A percentile compares a stretch with the other conserved stretches of the same genome.
These are phyloP conservation scores for Lepidochitona cinerea DNA, from an alignment of 2,888 invertebrate genomes.

Conservation along the genomic window DNA sequence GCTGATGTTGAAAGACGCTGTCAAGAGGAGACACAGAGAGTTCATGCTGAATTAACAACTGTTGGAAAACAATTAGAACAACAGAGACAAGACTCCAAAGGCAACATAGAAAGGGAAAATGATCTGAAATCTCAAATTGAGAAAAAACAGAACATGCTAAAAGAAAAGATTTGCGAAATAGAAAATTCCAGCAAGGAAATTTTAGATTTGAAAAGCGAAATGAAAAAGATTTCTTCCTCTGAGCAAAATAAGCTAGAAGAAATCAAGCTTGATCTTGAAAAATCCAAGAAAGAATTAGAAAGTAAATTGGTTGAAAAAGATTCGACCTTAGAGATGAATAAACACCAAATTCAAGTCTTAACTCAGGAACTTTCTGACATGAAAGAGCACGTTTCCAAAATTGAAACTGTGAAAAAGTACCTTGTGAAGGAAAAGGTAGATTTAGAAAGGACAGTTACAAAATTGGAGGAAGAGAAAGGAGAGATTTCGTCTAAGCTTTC, in stretches of 20 bases:
- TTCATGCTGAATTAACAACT: background rate
- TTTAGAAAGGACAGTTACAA: background rate
- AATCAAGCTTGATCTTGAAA: background rate
- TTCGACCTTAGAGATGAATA: background rate
- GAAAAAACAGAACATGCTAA: background rate
- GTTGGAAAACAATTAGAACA: background rate
- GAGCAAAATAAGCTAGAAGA: constrained; percentile 5
- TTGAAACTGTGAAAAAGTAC: background rate
- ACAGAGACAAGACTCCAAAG: background rate
- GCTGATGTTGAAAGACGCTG: constrained; percentile 5
- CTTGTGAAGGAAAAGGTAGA: background rate
- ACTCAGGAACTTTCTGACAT: background rate
- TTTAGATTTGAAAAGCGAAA: background rate
- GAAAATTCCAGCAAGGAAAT: background rate
- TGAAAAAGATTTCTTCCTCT: background rate
- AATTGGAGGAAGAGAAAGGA: background rate
- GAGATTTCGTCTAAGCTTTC: background rate
- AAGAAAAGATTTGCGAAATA: background rate
- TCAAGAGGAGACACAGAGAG: constrained; percentile 22
- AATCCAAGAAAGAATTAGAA: constrained; percentile 9
- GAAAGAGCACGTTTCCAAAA: background rate
- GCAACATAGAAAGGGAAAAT: background rate
- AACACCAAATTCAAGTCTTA: background rate
- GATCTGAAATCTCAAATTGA: background rate
- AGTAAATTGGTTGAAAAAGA: background rate